phyloP scores from a whole-genome alignment of 2,797 vertebrate genomes.

The Thripadectes ignobilis region DNA sequence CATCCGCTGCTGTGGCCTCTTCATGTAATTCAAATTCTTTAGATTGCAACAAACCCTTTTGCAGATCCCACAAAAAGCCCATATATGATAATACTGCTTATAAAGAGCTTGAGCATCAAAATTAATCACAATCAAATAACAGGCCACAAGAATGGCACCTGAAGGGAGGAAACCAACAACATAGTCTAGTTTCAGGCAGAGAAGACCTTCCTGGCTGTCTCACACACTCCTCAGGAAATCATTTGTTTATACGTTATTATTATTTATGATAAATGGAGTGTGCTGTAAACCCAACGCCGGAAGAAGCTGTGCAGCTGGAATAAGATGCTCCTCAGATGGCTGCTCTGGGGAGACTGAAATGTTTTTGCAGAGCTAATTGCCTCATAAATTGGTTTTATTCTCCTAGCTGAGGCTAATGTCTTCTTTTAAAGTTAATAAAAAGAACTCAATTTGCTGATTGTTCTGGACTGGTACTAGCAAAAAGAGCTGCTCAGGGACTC shows the following conservation, averaged over 20 bases:
- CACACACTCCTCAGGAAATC: neutral
- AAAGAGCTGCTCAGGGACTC: slow-evolving; percentile 12
- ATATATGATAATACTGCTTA: neutral
- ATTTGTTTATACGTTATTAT: slow-evolving; percentile 41
- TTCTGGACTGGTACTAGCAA: slow-evolving; percentile 31
- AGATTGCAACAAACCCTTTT: neutral
- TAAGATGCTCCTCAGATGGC: slow-evolving; percentile 63
- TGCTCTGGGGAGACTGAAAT: slow-evolving; percentile 62
- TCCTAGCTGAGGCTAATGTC: slow-evolving; percentile 59
- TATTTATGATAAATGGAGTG: slow-evolving; percentile 43
- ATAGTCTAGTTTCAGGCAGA: neutral
- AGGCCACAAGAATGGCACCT: neutral
- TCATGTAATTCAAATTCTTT: neutral
- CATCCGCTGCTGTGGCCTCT: neutral
- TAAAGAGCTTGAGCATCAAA: neutral
- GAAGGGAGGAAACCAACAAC: neutral
- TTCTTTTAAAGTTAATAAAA: slow-evolving; percentile 72
- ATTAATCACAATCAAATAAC: neutral
- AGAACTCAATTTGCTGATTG: slow-evolving; percentile 58
- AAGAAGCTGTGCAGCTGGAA: slow-evolving; percentile 53
- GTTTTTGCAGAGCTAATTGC: slow-evolving; percentile 68
- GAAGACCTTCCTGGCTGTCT: neutral
- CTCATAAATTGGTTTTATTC: slow-evolving; percentile 73
- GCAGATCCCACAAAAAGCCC: neutral
- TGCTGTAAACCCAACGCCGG: slow-evolving; percentile 24